Base-by-base conservation (phyloP, 1,140 invertebrate species). In the Mylabris phalerata region DNA sequence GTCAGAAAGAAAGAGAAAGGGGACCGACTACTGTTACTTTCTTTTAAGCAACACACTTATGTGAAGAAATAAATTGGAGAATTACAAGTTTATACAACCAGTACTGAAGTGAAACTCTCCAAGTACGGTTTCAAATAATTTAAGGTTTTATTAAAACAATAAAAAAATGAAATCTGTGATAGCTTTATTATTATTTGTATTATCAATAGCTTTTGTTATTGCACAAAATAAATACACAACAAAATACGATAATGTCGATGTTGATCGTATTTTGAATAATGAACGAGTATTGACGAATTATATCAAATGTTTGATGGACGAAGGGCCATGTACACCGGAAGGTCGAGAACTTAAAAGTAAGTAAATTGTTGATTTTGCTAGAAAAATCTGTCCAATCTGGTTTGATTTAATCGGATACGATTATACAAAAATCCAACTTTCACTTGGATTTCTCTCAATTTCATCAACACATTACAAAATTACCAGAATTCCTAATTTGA, bases 261-360 rank as follows among this genome's bases (percentile, higher is more conserved):
- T 87, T 2, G 78, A 84, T 42, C 78, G 76, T 48, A 79, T 87
- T 25, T 71, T 87, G 24, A 61, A 67, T 25, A 87, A 87, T 67
- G 72, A 79, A 9, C 76, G 85, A 27, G 73, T 87, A 2, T 71
- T 87, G 41, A 73, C 70, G 1, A 80, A 79, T 63, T 87, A 86
- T 55, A 77, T 85, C 5, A 82, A 82, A 50, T 87, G 85, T 57
- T 67, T 87, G 62, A 67, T 87, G 64, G 81, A 84, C 1, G 79
- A 83, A 55, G 85, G 84, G n/a, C 76, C 82, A 1, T 88, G 86
- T 58, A 84, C 84, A 1, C 66, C 80, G 0, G 85, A 86, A 65
- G 82, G 83, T 0, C 79, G 82, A 9, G 81, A 85, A 73, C 67
- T 87, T 13, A 86, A 85, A 75, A 82, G 84, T 85, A 76, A 80